phyloP scores from a whole-genome alignment of 2,888 invertebrate species.

The Agrochola circellaris region DNA sequence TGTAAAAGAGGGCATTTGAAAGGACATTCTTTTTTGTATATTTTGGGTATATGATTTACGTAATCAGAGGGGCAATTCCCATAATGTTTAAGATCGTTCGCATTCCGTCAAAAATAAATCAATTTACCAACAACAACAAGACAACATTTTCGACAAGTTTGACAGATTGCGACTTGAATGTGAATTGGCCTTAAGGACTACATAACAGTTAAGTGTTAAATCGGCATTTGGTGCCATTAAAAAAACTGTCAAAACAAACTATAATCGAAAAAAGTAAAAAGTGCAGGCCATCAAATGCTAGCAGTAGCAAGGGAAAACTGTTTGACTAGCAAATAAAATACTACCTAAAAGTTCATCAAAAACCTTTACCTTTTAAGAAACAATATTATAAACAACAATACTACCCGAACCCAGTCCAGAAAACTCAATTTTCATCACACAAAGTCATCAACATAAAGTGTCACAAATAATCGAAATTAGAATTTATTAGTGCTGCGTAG shows the following conservation, averaged over 20 bases:
- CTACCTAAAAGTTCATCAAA: not conserved
- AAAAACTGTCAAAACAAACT: not conserved
- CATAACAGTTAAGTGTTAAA: not conserved
- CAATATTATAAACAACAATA: conserved; percentile 26
- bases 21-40: no score
- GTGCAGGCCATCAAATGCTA: not conserved
- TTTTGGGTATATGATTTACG: no score
- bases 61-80: no score
- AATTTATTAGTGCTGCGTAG: conserved; percentile 85
- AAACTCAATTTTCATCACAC: conserved; percentile 61
- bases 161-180: no score
- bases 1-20: not conserved
- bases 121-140: no score
- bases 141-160: no score
- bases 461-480: conserved; percentile 86
- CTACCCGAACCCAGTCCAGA: conserved; percentile 32
- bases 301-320: not conserved
- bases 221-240: not conserved
- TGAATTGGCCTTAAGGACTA: not conserved
- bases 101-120: no score
- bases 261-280: not conserved
- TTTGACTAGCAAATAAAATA: no score
- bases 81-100: no score
- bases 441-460: conserved; percentile 71
- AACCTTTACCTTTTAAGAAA: not conserved